phyloP scores from a whole-genome alignment of 2,797 vertebrate species.

The Coregonus sp. region DNA sequence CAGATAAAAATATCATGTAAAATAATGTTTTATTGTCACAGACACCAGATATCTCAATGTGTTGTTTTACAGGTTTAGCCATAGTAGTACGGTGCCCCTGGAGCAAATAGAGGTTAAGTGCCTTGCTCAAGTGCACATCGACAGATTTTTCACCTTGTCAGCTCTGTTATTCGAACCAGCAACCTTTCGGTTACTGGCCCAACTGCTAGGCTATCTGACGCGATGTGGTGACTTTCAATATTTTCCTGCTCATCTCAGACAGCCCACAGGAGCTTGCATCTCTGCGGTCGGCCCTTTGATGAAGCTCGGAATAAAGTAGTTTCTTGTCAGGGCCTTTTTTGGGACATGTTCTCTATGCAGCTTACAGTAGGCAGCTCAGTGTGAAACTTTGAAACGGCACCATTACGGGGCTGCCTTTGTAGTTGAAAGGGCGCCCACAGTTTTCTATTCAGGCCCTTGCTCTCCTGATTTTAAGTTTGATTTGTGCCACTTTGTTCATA shows the following conservation, averaged over 20 bases:
- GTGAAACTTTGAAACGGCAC: slow-evolving; percentile 22
- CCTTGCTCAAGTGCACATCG: too few species aligned
- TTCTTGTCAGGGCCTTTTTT: slow-evolving; percentile 31
- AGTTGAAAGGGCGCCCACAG: slow-evolving; percentile 26
- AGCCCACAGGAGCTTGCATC: slow-evolving; percentile 30
- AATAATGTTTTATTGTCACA: too few species aligned
- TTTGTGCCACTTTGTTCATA: neutral
- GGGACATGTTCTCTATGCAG: slow-evolving; percentile 17
- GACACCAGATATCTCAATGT: too few species aligned
- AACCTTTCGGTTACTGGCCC: too few species aligned
- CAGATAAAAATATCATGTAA: neutral
- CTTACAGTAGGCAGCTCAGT: slow-evolving; percentile 18
- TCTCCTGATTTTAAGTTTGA: slow-evolving; percentile 27
- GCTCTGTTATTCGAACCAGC: too few species aligned
- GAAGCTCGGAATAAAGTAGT: slow-evolving; percentile 28
- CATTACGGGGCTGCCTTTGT: slow-evolving; percentile 24
- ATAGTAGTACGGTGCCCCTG: too few species aligned
- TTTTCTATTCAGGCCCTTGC: slow-evolving; percentile 2
- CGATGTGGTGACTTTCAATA: slow-evolving; percentile 28
- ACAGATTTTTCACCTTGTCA: too few species aligned
- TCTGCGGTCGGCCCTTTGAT: slow-evolving; percentile 29
- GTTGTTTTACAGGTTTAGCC: too few species aligned
- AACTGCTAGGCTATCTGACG: too few species aligned
- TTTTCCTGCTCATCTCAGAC: slow-evolving; percentile 20
- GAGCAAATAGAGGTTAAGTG: too few species aligned